Conservation (phyloP, 2,113 vertebrate genomes). For the Caloenas nicobarica region DNA sequence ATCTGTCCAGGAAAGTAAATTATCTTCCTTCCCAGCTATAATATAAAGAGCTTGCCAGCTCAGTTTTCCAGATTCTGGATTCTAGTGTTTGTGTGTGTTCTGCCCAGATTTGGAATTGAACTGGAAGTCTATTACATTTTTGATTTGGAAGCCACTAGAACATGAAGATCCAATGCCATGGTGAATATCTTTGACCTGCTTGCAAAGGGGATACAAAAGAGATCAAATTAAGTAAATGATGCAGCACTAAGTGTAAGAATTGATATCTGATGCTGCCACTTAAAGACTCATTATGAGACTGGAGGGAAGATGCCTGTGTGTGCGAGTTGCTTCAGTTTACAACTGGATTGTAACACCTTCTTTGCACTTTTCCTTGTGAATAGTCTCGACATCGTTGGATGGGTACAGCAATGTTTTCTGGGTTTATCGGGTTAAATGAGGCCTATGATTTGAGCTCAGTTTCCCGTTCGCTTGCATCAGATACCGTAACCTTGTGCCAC, state of each 20-base stretch:
- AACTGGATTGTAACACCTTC: rapidly evolving
- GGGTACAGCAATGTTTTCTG: neutral
- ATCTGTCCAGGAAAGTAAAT: neutral
- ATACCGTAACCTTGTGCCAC: neutral
- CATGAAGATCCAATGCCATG: rapidly evolving
- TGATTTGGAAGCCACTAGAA: neutral
- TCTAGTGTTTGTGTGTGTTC: neutral
- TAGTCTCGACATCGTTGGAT: rapidly evolving
- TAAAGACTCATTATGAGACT: rapidly evolving
- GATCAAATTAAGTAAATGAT: neutral
- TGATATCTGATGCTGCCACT: neutral
- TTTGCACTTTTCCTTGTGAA: neutral
- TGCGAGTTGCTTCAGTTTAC: neutral
- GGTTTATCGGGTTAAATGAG: neutral
- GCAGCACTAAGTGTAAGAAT: neutral
- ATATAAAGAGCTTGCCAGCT: neutral
- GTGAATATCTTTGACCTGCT: neutral
- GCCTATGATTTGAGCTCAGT: neutral
- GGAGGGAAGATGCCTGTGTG: neutral
- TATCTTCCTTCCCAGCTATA: neutral
- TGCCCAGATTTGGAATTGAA: neutral
- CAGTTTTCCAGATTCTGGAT: neutral
- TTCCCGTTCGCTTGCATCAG: neutral
- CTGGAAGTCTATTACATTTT: neutral
- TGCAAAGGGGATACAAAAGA: neutral